Evolutionary conservation across 2,888 invertebrate genomes (phyloP).

Genomic region (Argyresthia goedartella): DNA sequence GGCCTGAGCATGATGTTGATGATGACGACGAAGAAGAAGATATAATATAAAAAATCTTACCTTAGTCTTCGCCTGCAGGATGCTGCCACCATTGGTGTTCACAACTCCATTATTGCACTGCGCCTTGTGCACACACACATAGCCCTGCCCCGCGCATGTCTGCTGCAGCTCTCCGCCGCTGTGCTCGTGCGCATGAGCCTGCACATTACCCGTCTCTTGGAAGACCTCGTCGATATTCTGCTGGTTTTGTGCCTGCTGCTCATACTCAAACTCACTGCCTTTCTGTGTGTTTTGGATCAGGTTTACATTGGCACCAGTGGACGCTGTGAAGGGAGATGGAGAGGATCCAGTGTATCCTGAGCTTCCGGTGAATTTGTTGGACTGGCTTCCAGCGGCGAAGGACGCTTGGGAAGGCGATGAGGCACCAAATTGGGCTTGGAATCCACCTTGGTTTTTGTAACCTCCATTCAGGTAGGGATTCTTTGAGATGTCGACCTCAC

Average conservation of each 20-base stretch:
- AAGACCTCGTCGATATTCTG: conserved; percentile 47
- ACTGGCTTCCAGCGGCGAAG: conserved; percentile 15
- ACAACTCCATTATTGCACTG: conserved; percentile 74
- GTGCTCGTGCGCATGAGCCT: conserved; percentile 24
- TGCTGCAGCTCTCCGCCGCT: conserved; percentile 49
- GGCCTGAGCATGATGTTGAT: no score
- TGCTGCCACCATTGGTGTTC: conserved; percentile 54
- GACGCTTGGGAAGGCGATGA: conserved; percentile 10
- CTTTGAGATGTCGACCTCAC: conserved; percentile 35
- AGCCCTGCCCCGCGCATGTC: conserved; percentile 70
- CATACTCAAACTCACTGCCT: conserved; percentile 35
- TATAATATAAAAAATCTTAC: conserved; percentile 47
- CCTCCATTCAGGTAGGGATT: conserved; percentile 44
- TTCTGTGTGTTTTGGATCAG: conserved; percentile 45
- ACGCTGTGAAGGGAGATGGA: conserved; percentile 43
- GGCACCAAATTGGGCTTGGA: conserved; percentile 3
- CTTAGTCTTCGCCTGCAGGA: conserved; percentile 61
- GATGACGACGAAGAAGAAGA: no score
- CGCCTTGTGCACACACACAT: conserved; percentile 72
- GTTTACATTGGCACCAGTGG: conserved; percentile 42
- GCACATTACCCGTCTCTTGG: conserved; percentile 41
- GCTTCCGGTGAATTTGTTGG: conserved; percentile 12
- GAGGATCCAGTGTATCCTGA: conserved; percentile 46
- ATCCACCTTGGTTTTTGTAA: conserved; percentile 13
- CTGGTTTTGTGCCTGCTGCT: conserved; percentile 41